phyloP scores from a whole-genome alignment of 23 tunicate species.

The Halocynthia roretzi region DNA sequence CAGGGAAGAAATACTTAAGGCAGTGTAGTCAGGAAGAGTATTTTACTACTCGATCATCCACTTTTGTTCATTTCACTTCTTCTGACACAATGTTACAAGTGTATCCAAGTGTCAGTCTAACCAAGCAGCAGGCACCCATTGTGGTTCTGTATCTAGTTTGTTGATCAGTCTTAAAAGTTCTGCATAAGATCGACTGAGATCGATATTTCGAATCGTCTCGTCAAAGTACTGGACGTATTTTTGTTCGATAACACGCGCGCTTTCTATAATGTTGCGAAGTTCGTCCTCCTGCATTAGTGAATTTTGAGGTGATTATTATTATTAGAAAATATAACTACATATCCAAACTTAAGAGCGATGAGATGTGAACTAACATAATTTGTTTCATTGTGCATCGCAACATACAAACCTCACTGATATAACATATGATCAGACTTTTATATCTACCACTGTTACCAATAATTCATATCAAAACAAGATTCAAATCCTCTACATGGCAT shows the following conservation, averaged over 20 bases:
- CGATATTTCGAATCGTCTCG: constrained; percentile 73
- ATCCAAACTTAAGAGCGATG: too few relatives aligned
- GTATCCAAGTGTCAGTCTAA: constrained; percentile 32
- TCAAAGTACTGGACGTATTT: constrained; percentile 92
- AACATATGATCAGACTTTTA: not conserved
- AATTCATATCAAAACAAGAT: too few relatives aligned
- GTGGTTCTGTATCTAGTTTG: constrained; percentile 95
- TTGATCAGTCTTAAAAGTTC: constrained; percentile 89
- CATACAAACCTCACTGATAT: not conserved
- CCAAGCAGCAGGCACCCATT: constrained; percentile 99
- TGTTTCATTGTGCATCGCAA: not conserved
- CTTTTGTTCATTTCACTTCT: too few relatives aligned
- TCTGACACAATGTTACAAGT: too few relatives aligned
- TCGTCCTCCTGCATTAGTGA: constrained; percentile 59
- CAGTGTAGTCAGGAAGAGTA: too few relatives aligned
- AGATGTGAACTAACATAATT: too few relatives aligned
- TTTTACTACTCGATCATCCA: too few relatives aligned
- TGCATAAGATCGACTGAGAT: constrained; percentile 87
- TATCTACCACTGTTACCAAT: too few relatives aligned
- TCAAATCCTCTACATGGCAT: too few relatives aligned
- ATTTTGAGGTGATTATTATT: too few relatives aligned
- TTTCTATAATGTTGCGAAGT: constrained; percentile 77
- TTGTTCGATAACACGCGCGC: constrained; percentile 79
- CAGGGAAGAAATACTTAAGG: too few relatives aligned
- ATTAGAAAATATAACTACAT: too few relatives aligned